These are phyloP conservation scores for Anguilla marmorata DNA, from an alignment of 2,797 vertebrate species.

Conservation along the genomic window DNA sequence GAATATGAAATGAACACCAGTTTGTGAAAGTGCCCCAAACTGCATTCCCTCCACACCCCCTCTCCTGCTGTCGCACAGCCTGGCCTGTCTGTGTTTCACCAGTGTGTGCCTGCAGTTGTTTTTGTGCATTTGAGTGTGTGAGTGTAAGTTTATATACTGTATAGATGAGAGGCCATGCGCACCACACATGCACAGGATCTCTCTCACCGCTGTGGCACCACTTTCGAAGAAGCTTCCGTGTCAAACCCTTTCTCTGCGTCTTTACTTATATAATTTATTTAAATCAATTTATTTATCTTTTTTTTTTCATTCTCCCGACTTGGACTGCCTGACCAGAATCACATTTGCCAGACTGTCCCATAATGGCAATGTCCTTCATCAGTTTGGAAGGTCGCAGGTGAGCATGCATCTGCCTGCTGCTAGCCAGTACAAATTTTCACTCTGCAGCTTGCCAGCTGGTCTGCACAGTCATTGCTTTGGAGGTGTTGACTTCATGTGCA, in stretches of 20 bases:
- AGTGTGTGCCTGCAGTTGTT: not conserved
- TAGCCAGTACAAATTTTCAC: not conserved
- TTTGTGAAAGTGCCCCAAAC: not conserved
- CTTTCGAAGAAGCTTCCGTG: not conserved
- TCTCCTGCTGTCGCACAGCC: constrained; percentile 22
- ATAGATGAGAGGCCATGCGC: not conserved
- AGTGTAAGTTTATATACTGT: not conserved
- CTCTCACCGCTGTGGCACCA: not conserved
- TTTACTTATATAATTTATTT: not conserved
- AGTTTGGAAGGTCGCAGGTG: not conserved
- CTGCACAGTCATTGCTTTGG: not conserved
- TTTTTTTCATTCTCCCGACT: not conserved
- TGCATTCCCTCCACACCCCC: constrained; percentile 10
- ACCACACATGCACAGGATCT: not conserved
- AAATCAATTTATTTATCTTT: not conserved
- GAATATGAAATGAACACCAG: not conserved
- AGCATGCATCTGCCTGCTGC: not conserved
- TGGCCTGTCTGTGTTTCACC: not conserved
- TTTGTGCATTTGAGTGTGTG: not conserved
- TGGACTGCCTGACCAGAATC: not conserved
- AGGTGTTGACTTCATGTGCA: not conserved
- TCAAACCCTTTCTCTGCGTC: not conserved
- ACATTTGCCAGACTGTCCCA: not conserved
- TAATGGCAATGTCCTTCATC: not conserved
- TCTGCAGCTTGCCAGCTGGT: not conserved